Evolutionary conservation across 2,888 invertebrate genomes (phyloP).

Genomic region (Abrostola triplasia): DNA sequence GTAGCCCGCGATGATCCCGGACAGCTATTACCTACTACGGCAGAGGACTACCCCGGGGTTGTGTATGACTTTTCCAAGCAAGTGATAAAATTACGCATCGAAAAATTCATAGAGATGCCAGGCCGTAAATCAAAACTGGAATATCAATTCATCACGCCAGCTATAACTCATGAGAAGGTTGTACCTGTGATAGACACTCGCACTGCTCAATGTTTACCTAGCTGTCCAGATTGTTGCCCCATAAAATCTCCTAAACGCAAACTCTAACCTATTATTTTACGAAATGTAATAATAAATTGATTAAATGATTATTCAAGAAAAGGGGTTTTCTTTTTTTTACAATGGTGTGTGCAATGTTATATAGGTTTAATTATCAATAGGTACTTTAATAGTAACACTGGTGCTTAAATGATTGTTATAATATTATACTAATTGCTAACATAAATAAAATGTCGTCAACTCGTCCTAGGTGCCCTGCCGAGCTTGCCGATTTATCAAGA

Average conservation of each 20-base stretch:
- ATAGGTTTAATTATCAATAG: neutral
- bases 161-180: conserved; percentile 61
- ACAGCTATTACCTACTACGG: conserved; percentile 68
- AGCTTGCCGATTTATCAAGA: conserved; percentile 72
- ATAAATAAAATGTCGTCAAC: conserved; percentile 68
- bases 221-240: conserved; percentile 66
- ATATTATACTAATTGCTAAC: conserved; percentile 37
- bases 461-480: conserved; percentile 79
- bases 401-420: conserved; percentile 23
- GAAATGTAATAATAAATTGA: conserved; percentile 33
- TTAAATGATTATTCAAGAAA: conserved; percentile 48
- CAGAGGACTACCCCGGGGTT: conserved; percentile 76
- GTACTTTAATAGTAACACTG: conserved; percentile 28
- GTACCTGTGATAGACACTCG: conserved; percentile 75
- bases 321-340: conserved; percentile 31
- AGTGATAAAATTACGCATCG: conserved; percentile 81
- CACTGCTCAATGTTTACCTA: conserved; percentile 75
- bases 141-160: conserved; percentile 82
- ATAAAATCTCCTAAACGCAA: conserved; percentile 48
- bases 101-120: conserved; percentile 78
- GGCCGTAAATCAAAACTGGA: conserved; percentile 80
- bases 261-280: conserved; percentile 27
- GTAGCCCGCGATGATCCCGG: conserved; percentile 78
- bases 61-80: conserved; percentile 76
- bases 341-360: conserved; percentile 22